Evolutionary conservation across 2,888 invertebrate genomes (phyloP).

Genomic region (Galerucella calmariensis): DNA sequence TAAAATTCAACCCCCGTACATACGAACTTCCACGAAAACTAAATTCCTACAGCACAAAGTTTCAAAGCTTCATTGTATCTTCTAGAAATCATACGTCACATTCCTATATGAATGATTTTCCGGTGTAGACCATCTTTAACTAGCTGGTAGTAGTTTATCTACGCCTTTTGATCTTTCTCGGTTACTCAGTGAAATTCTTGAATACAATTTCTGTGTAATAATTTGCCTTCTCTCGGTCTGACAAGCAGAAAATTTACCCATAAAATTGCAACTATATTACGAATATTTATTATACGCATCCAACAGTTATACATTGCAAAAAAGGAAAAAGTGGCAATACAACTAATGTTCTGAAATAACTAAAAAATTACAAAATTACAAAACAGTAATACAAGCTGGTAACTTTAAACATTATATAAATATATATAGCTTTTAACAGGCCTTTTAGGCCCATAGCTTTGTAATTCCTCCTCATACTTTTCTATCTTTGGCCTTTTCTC

Average conservation of each 20-base stretch:
- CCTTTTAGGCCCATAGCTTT: too few relatives aligned
- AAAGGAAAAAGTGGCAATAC: too few relatives aligned
- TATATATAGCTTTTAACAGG: too few relatives aligned
- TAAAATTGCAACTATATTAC: slow-evolving; percentile 9
- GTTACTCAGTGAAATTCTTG: neutral
- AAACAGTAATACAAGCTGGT: too few relatives aligned
- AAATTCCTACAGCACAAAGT: neutral
- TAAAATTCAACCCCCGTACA: too few relatives aligned
- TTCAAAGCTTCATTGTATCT: neutral
- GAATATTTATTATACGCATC: neutral
- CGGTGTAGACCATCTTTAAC: neutral
- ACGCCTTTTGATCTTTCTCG: neutral
- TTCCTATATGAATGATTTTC: neutral
- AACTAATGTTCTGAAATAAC: too few relatives aligned
- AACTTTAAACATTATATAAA: too few relatives aligned
- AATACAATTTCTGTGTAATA: slow-evolving; percentile 10
- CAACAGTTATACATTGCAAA: too few relatives aligned
- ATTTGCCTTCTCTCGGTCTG: slow-evolving; percentile 10
- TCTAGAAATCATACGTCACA: neutral
- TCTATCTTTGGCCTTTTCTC: too few relatives aligned
- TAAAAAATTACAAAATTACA: too few relatives aligned
- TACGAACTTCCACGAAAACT: neutral
- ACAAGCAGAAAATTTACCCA: slow-evolving; percentile 15
- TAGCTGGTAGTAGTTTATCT: slow-evolving; percentile 7
- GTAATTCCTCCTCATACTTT: too few relatives aligned